Conservation (phyloP, 1,140 invertebrate genomes). For the Ceratosolen fusciceps region DNA sequence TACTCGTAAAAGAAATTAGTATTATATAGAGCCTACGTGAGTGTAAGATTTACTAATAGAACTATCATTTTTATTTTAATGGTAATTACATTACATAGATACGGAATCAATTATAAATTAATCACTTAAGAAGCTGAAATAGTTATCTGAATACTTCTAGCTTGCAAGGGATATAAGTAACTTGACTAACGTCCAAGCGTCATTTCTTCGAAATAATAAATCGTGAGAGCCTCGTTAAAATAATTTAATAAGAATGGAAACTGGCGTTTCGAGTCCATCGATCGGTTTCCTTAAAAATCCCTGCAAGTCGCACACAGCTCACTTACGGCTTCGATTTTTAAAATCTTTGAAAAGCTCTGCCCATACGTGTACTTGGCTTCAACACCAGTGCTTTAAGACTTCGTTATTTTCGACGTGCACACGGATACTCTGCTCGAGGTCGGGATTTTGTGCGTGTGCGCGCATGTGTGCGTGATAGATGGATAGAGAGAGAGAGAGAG, state of each 20-base stretch:
- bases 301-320: background rate
- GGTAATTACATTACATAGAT: too few species aligned
- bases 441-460: too few species aligned
- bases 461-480: background rate
- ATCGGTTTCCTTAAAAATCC: background rate
- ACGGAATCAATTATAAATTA: too few species aligned
- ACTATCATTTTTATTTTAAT: too few species aligned
- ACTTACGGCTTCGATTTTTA: background rate
- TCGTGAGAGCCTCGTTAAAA: background rate
- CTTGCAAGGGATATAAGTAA: background rate
- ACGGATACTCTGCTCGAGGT: background rate
- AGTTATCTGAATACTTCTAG: background rate
- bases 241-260: background rate
- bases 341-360: conserved; percentile 18
- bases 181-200: background rate
- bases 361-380: conserved; percentile 2
- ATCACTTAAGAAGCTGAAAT: background rate
- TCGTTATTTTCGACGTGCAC: conserved; percentile 25
- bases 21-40: too few species aligned
- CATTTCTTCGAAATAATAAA: background rate
- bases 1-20: too few species aligned
- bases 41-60: too few species aligned
- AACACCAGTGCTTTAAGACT: conserved; percentile 2
- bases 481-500: conserved; percentile 3
- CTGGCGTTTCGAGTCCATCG: background rate